Evolutionary conservation across 2,113 vertebrate species (phyloP).

Genomic region (Edolisoma coerulescens): DNA sequence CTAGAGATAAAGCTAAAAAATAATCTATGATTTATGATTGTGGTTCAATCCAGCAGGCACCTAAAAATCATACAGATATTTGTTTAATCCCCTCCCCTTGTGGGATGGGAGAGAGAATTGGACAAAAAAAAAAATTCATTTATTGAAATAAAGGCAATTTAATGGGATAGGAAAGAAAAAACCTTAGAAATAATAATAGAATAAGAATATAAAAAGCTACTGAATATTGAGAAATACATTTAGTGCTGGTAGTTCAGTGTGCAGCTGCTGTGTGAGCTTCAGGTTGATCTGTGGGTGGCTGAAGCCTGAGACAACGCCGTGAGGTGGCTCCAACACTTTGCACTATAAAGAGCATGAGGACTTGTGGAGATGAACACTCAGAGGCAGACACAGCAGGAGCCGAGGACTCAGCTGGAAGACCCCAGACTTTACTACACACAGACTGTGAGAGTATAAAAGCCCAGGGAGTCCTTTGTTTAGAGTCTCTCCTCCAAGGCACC

Average conservation of each 20-base stretch:
- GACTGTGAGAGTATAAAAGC: background rate
- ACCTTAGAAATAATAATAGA: background rate
- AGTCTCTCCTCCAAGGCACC: background rate
- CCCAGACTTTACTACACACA: fast-evolving
- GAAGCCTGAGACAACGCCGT: fast-evolving
- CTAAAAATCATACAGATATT: background rate
- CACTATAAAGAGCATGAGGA: background rate
- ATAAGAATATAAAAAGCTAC: background rate
- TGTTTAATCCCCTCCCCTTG: background rate
- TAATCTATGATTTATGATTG: background rate
- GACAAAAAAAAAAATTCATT: background rate
- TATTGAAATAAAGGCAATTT: background rate
- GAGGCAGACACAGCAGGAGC: background rate
- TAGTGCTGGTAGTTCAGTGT: background rate
- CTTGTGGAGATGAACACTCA: background rate
- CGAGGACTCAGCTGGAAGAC: fast-evolving
- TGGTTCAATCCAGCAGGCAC: background rate
- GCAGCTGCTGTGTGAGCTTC: background rate
- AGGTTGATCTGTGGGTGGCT: background rate
- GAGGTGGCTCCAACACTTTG: fast-evolving
- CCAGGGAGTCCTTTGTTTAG: background rate
- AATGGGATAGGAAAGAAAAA: background rate
- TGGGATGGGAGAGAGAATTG: background rate
- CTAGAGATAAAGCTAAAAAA: background rate
- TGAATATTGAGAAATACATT: background rate